phyloP scores from a whole-genome alignment of 2,113 vertebrate genomes.

The Semnopithecus entellus region DNA sequence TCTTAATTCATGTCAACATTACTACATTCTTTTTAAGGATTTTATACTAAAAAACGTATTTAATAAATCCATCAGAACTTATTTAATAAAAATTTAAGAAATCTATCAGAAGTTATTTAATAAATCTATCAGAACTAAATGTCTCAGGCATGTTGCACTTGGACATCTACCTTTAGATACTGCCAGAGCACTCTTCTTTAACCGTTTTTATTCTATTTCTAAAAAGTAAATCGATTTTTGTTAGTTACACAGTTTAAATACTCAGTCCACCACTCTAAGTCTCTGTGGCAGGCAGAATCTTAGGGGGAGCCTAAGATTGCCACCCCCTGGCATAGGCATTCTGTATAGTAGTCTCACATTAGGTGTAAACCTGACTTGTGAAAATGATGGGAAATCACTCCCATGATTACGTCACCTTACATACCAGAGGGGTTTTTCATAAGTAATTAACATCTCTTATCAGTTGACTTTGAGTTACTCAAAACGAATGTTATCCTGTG shows the following conservation, averaged over 20 bases:
- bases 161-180: not conserved
- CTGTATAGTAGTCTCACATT: not conserved
- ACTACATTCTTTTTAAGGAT: not conserved
- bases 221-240: not conserved
- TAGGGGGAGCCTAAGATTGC: not conserved
- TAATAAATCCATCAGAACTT: not conserved
- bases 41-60: not conserved
- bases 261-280: not conserved
- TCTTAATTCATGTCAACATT: not conserved
- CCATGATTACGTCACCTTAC: not conserved
- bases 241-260: not conserved
- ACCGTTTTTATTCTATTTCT: not conserved
- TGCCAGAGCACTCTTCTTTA: not conserved
- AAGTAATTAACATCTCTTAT: not conserved
- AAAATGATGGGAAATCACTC: not conserved
- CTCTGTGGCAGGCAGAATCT: not conserved
- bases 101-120: not conserved
- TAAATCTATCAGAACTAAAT: not conserved
- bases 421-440: not conserved
- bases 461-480: not conserved
- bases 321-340: not conserved
- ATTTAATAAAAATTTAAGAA: too few relatives aligned
- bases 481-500: not conserved
- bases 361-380: not conserved
- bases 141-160: not conserved